Base-by-base conservation (phyloP, 2,888 invertebrate species). In the Caenorhabditis drosophilae region DNA sequence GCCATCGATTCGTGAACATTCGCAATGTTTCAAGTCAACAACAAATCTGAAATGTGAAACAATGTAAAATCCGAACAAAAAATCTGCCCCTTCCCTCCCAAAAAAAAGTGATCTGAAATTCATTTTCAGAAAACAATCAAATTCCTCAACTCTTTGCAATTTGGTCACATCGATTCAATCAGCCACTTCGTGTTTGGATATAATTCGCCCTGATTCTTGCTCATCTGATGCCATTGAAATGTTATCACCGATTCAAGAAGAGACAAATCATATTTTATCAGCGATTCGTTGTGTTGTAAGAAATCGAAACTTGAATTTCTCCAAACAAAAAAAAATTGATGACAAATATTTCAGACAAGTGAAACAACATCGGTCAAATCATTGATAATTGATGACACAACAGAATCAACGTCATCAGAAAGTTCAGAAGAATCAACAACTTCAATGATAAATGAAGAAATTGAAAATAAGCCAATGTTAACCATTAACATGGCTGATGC, bases 1-100 rank as follows among this genome's bases (percentile, higher is more conserved):
- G 9, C 81, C 81, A 1, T 71, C 81, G 1, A 62, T 78, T 20
- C 55, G 60, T 26, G 81, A 81, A 44, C 79, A 81, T 49, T 26
- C 66, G 1, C 48, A 27, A n/a, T 81, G 81, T 48, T 78, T 81
- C 69, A 58, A 73, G 26, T 26, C 66, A 11, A 58, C 64, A 1
- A 40, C 50, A 18, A 58, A 64, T 47, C 36, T 48, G 1, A 57
- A 63, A 26, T 66, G 66, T 56, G 66, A 55, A 35, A 47, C 63
- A 25, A 67, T 51, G 67, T 73, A 50, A 20, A 53, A 25, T 15
- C 0, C 4, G 27, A 20, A 31, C 20, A 12, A 59, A 48, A 50
- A n/a, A n/a, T n/a, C n/a, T n/a, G n/a, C n/a, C n/a, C n/a, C n/a
- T n/a, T n/a, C n/a, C n/a, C n/a, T n/a, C n/a, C n/a, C n/a, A n/a